Percentiles rank a stretch among this genome's conserved stretches.
These are phyloP conservation scores for Drosophila histrio DNA, from an alignment of 2,888 invertebrate species.

Conservation along the genomic window DNA sequence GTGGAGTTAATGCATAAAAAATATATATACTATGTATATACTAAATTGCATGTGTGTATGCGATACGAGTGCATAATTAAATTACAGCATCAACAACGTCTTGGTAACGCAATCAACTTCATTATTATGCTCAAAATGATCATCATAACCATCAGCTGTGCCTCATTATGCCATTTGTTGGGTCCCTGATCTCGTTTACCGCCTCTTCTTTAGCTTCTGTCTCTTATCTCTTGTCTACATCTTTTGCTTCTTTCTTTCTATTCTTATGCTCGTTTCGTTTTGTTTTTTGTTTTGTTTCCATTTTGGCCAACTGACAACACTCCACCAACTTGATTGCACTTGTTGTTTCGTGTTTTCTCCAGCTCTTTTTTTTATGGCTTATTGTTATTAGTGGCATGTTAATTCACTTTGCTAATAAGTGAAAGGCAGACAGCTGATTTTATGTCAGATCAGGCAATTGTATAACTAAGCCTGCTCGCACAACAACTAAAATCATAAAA, in stretches of 20 bases:
- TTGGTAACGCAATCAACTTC: constrained; percentile 29
- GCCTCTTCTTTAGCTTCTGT: constrained; percentile 2
- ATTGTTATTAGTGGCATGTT: constrained; percentile 65
- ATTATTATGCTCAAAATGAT: constrained; percentile 22
- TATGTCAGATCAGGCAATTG: constrained; percentile 23
- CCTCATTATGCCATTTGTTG: constrained; percentile 42
- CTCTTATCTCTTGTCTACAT: constrained; percentile 41
- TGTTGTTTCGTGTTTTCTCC: constrained; percentile 65
- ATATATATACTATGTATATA: not conserved
- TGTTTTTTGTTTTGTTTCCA: constrained; percentile 9
- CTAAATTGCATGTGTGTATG: constrained; percentile 13
- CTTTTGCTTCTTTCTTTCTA: constrained; percentile 23
- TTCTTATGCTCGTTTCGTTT: constrained; percentile 9
- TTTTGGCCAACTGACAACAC: constrained; percentile 8
- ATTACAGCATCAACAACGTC: constrained; percentile 63
- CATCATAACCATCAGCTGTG: constrained; percentile 16
- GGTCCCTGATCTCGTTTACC: constrained; percentile 71
- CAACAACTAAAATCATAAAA: constrained; percentile 12
- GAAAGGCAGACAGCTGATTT: constrained; percentile 57
- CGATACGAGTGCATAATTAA: constrained; percentile 57
- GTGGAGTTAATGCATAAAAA: constrained; percentile 49
- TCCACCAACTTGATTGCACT: constrained; percentile 50
- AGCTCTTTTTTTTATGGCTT: constrained; percentile 55
- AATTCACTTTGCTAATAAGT: constrained; percentile 75
- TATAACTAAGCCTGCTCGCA: constrained; percentile 20